Percentiles rank a stretch among this genome's conserved stretches.
Evolutionary conservation across 2,888 invertebrate species (phyloP).

Genomic region (Dicranocentrus wangi): DNA sequence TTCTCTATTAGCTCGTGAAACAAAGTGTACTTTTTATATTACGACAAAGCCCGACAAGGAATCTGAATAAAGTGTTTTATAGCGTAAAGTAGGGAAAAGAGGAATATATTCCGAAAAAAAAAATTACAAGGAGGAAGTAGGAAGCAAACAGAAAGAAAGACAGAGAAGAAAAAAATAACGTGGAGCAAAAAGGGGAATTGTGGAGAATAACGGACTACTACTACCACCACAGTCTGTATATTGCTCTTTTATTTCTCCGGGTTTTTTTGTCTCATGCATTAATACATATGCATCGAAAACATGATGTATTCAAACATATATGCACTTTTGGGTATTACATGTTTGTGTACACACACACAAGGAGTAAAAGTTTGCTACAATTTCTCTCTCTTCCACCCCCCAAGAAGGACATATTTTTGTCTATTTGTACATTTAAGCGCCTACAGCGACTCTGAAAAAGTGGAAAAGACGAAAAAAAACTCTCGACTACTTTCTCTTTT

Average conservation of each 20-base stretch:
- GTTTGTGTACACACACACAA: no score
- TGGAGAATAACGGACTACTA: not conserved
- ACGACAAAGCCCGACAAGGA: not conserved
- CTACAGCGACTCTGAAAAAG: not conserved
- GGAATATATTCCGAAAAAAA: not conserved
- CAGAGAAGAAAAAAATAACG: not conserved
- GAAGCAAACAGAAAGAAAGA: not conserved
- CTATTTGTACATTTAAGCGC: constrained; percentile 12
- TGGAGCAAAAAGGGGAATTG: constrained; percentile 8
- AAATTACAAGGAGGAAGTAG: not conserved
- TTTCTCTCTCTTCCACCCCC: no score
- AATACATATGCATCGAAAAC: not conserved
- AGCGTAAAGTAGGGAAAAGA: not conserved
- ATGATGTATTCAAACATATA: not conserved
- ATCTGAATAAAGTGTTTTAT: constrained; percentile 39
- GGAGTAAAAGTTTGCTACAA: no score
- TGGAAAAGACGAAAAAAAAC: not conserved
- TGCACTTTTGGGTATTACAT: not conserved
- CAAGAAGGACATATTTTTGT: constrained; percentile 7
- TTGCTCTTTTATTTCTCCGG: not conserved
- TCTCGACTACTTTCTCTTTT: not conserved
- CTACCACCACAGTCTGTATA: no score
- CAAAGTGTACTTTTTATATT: not conserved
- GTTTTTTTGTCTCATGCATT: not conserved
- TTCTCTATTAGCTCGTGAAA: not conserved